Percentiles rank a stretch among this genome's conserved stretches.
These are phyloP conservation scores for Rapana venosa DNA, from an alignment of 2,888 invertebrate genomes.

Conservation along the genomic window DNA sequence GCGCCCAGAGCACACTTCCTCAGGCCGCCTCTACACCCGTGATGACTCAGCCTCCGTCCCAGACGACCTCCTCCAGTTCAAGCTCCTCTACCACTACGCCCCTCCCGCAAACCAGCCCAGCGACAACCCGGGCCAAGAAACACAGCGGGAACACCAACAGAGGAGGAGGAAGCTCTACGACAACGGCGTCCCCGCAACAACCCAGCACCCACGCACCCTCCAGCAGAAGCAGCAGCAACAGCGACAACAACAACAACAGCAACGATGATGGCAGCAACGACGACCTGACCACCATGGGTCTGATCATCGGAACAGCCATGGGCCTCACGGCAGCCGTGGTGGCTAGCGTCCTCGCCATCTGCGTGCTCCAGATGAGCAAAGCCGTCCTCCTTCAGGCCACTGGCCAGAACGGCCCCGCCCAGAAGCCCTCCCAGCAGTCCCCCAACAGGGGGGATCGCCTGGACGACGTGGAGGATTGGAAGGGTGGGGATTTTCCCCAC, in stretches of 20 bases:
- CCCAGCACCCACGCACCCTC: background rate
- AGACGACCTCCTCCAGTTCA: background rate
- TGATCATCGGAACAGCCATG: slow-evolving; percentile 45
- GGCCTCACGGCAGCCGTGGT: slow-evolving; percentile 37
- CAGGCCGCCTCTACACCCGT: background rate
- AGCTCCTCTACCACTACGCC: background rate
- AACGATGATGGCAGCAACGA: slow-evolving; percentile 23
- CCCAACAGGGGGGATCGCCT: background rate
- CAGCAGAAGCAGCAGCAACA: background rate
- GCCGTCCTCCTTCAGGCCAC: slow-evolving; percentile 4
- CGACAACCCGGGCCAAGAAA: background rate
- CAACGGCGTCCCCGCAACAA: background rate
- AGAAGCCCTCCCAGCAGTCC: background rate
- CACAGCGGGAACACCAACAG: too few relatives aligned
- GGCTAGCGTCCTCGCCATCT: slow-evolving; percentile 33
- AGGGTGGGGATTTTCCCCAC: background rate
- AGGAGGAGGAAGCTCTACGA: background rate
- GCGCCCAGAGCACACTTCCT: background rate
- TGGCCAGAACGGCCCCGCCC: background rate
- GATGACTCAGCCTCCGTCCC: too few relatives aligned
- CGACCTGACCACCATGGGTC: slow-evolving; percentile 40
- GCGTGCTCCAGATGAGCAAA: slow-evolving; percentile 33
- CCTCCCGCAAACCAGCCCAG: background rate
- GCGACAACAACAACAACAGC: slow-evolving; percentile 20
- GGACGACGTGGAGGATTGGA: background rate